These are phyloP conservation scores for Dicrostonyx torquatus DNA, from an alignment of 2,797 vertebrate genomes.

Conservation along the genomic window DNA sequence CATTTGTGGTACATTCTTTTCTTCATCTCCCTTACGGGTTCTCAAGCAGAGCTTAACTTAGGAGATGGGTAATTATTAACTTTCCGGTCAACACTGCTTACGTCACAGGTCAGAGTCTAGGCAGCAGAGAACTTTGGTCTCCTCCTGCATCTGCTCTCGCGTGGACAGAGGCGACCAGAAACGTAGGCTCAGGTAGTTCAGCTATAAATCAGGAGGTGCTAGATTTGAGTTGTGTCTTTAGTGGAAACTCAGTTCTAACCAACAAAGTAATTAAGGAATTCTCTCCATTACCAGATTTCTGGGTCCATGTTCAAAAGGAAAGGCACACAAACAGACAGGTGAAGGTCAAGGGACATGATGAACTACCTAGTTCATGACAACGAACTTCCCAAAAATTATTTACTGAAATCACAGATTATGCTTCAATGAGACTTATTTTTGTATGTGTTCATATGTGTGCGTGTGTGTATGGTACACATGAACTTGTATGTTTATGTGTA, in stretches of 20 bases:
- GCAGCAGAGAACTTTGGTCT: constrained; percentile 54
- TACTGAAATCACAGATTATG: neutral
- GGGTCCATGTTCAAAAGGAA: neutral
- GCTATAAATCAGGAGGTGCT: neutral
- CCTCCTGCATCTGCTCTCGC: neutral
- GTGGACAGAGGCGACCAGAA: constrained; percentile 13
- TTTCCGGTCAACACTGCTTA: constrained; percentile 26
- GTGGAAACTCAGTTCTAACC: neutral
- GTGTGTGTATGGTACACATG: neutral
- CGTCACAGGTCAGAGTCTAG: constrained; percentile 73
- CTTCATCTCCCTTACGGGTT: neutral
- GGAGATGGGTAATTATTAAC: constrained; percentile 77
- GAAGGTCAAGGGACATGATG: neutral
- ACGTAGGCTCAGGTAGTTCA: neutral
- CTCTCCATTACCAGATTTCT: neutral
- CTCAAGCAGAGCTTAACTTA: constrained; percentile 45
- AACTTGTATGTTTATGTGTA: too few relatives aligned
- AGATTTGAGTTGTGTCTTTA: neutral
- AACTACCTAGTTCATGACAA: neutral
- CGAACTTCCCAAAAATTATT: neutral
- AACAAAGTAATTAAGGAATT: neutral
- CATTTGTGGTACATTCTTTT: neutral
- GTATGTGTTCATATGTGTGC: neutral
- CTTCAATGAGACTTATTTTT: neutral
- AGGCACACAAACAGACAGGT: neutral